phyloP scores from a whole-genome alignment of 2,888 invertebrate species.

The Eueremaeus valkanovi region DNA sequence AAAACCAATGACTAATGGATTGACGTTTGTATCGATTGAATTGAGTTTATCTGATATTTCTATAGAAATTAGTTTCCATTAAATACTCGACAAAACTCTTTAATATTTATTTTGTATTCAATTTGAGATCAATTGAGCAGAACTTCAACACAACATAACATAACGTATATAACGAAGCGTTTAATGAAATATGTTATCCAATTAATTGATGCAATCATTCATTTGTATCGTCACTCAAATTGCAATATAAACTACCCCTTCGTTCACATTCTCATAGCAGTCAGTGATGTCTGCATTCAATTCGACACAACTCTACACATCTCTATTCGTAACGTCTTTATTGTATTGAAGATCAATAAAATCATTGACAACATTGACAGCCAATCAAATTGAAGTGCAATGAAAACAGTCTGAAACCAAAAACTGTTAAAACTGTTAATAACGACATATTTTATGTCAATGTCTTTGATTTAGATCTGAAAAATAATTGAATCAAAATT shows the following conservation, averaged over 20 bases:
- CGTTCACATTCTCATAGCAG: too few species aligned
- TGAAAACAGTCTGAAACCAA: slow-evolving; percentile 10
- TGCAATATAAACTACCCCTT: too few species aligned
- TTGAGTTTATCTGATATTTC: neutral
- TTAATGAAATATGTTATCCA: too few species aligned
- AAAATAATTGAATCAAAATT: too few species aligned
- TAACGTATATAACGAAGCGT: neutral
- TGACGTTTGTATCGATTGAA: neutral
- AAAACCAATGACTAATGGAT: too few species aligned
- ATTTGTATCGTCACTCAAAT: neutral
- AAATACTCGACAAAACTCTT: neutral
- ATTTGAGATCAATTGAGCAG: neutral
- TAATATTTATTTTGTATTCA: neutral
- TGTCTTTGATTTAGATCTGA: too few species aligned
- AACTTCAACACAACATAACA: neutral
- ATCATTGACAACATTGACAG: slow-evolving; percentile 8
- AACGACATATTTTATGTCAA: too few species aligned
- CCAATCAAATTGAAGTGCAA: neutral
- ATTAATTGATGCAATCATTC: too few species aligned
- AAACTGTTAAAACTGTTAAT: too few species aligned
- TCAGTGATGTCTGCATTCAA: neutral
- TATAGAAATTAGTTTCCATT: neutral
- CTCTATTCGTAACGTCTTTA: neutral
- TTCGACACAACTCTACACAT: neutral
- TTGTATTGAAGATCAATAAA: neutral